Conservation (phyloP, 1,140 invertebrate species). For the Papilio helenus region DNA sequence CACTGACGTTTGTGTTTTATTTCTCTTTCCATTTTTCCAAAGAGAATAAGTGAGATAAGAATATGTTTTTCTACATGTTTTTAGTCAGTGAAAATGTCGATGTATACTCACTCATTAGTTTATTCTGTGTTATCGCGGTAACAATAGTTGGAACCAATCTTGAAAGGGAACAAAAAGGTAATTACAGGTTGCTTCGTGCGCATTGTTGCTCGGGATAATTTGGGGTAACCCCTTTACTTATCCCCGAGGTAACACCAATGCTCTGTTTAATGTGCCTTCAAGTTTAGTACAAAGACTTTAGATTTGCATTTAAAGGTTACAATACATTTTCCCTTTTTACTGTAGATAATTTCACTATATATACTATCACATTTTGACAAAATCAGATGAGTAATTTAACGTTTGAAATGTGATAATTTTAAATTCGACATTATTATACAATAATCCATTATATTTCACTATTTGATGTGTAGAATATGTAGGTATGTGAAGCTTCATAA, state of each 20-base stretch:
- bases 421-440: no score
- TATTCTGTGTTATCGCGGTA: constrained; percentile 1
- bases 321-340: neutral
- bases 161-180: constrained; percentile 37
- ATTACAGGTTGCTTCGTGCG: constrained; percentile 33
- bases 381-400: no score
- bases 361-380: no score
- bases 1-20: neutral
- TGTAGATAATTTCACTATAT: no score
- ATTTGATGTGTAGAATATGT: no score
- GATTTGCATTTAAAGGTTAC: neutral
- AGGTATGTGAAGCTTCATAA: no score
- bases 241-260: constrained; percentile 7
- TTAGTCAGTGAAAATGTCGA: neutral
- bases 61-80: no score
- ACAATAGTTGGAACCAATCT: constrained; percentile 37
- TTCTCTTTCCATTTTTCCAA: neutral
- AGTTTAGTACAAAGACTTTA: neutral
- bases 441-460: no score
- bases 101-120: constrained; percentile 22
- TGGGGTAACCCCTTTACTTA: constrained; percentile 31
- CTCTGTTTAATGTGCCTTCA: neutral
- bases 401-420: no score
- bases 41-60: no score
- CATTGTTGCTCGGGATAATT: constrained; percentile 36